A percentile compares a stretch with the other conserved stretches of the same genome.
phyloP scores from a whole-genome alignment of 2,888 invertebrate genomes.

The Watsonalla binaria region DNA sequence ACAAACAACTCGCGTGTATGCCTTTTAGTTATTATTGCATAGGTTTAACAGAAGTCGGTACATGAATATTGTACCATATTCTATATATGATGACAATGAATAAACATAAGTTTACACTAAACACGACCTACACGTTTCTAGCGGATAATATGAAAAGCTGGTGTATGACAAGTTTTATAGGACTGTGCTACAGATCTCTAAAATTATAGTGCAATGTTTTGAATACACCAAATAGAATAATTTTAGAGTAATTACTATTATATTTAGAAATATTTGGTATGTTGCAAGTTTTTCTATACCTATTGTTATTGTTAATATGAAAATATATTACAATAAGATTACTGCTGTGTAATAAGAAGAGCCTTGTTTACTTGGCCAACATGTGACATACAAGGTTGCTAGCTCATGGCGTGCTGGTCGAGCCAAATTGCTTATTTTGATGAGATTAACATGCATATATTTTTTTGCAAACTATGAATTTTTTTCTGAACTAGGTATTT shows the following conservation, averaged over 20 bases:
- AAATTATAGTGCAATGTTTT: constrained; percentile 18
- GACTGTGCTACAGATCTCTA: constrained; percentile 19
- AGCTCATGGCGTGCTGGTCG: too few relatives aligned
- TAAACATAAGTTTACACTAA: background rate
- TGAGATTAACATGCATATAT: too few relatives aligned
- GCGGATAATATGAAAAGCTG: background rate
- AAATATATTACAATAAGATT: background rate
- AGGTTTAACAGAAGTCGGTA: too few relatives aligned
- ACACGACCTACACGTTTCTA: background rate
- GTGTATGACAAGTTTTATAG: constrained; percentile 8
- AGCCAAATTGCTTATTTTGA: too few relatives aligned
- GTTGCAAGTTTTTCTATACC: background rate
- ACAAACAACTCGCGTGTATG: background rate
- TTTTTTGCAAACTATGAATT: too few relatives aligned
- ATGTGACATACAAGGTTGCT: too few relatives aligned
- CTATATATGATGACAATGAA: background rate
- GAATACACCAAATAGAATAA: constrained; percentile 9
- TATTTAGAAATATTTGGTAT: constrained; percentile 1
- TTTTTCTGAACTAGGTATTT: too few relatives aligned
- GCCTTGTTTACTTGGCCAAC: too few relatives aligned
- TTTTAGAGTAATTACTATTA: constrained; percentile 7
- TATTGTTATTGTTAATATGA: background rate
- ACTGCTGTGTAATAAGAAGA: too few relatives aligned
- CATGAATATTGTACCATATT: background rate
- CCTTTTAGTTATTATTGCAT: too few relatives aligned